Evolutionary conservation across 2,888 invertebrate genomes (phyloP), one percentile per base, ranked within the genome.

Genomic region (Leucophenga maculata): DNA sequence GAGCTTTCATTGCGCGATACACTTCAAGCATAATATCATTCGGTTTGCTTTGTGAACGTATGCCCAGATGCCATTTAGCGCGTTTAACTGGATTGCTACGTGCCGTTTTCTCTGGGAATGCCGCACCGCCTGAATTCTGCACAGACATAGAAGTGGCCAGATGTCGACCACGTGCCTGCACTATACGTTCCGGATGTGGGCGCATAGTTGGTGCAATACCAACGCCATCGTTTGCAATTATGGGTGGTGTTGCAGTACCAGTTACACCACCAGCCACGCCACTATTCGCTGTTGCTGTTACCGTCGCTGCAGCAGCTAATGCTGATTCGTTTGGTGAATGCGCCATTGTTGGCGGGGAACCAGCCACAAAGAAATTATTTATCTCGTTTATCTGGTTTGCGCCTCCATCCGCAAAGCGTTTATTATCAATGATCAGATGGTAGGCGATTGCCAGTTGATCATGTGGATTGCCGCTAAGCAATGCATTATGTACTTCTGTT

Each of bases 1-100:
- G 91, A 1, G 96, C 95, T 89, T 98, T 98, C 99, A 99, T 99
- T 0, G 99, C 99, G 75, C 98, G 92, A 89, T 97, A 99, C 0
- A 99, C 99, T 89, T 99, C 99, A 88, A 97, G 94, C 99, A 99
- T 99, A 68, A 99, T 99, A 88, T 99, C 99, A 86, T 97, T 97
- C 0, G 99, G 99, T 87, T 98, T 97, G 87, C 98, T 98, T 88
- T 99, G 99, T 6, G 99, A 99, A 68, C 99, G 91, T 82, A 99
- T 99, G 69, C 98, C 99, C 79, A 99, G 90, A 91, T 99, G 99
- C 99, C 99, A 99, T 86, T 99, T 99, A 8, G 99, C 98, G 74
- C 97, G 91, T 89, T 98, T 98, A 6, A 96, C 94, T 64, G 94
- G 94, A 31, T 94, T 94, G 52, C 93, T 93, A 20, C 89, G 88